These are phyloP conservation scores for Adelges cooleyi DNA, from an alignment of 1,140 invertebrate genomes.

Conservation along the genomic window DNA sequence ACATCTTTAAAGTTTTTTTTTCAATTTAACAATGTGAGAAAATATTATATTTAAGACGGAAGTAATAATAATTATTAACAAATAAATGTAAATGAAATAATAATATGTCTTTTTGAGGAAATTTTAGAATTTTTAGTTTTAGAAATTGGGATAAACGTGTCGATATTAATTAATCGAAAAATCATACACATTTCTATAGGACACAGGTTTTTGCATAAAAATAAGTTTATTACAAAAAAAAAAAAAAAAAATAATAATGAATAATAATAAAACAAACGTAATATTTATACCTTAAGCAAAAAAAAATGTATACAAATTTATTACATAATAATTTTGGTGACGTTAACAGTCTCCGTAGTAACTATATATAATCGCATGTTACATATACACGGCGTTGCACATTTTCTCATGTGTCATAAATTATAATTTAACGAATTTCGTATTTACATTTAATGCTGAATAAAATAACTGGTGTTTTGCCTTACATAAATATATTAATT, in stretches of 20 bases:
- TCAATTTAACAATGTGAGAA: too few species aligned
- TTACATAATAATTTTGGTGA: constrained; percentile 18
- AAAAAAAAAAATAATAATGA: constrained; percentile 3
- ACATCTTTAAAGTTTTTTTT: too few species aligned
- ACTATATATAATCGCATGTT: constrained; percentile 12
- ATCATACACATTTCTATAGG: constrained; percentile 1
- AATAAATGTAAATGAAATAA: too few species aligned
- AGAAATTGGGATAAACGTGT: not conserved
- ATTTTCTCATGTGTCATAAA: constrained; percentile 10
- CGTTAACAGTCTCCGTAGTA: constrained; percentile 24
- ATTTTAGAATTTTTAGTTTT: too few species aligned
- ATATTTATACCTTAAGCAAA: constrained; percentile 9
- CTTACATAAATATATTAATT: not conserved
- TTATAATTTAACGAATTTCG: constrained; percentile 1
- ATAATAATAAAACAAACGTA: constrained; percentile 6
- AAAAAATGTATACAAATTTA: constrained; percentile 23
- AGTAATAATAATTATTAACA: too few species aligned
- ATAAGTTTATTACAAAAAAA: constrained; percentile 25
- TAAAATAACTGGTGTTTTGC: not conserved
- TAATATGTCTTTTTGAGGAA: too few species aligned
- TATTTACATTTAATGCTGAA: constrained; percentile 1
- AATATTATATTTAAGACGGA: too few species aligned
- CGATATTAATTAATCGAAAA: too few species aligned
- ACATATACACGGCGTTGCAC: constrained; percentile 1
- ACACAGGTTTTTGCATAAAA: not conserved